Base-by-base conservation (phyloP, 2,113 vertebrate species). In the Elanus axillaris region DNA sequence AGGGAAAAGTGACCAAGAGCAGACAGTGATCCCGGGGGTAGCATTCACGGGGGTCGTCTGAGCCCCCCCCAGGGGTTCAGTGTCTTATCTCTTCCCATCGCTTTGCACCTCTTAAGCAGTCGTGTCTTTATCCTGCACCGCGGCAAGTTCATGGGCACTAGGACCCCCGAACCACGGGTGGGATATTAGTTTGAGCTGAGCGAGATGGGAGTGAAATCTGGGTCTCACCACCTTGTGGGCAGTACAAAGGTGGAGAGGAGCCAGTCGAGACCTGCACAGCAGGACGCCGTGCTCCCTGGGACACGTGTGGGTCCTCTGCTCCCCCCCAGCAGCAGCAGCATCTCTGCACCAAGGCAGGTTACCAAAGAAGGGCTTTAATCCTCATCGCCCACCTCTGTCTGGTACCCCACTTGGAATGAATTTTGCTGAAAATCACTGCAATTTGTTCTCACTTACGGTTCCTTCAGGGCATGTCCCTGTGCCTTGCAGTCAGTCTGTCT, bases 31-130 rank as follows among this genome's bases (percentile, higher is more conserved):
- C 36, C 42, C 0, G 0, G 12, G 69, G 32, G 34, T 5, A 25
- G 53, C 69, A 5, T 27, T 50, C 3, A 2, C 1, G 43, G 4
- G 7, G 31, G 11, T 50, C 19, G 0, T 18, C 40, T 2, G 13
- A 25, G 40, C 10, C 21, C 29, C 62, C 55, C 1, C 2, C 9
- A 3, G 1, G 0, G 20, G 22, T 18, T 45, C 1, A 1, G 40
- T 11, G 13, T 60, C 78, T 79, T 18, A 16, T 10, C 76, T 43
- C 40, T 48, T 47, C 40, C 42, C 26, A 7, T 11, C 16, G 1
- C 48, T 31, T 63, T 40, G 38, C 45, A 29, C 66, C 69, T 32
- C 59, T 19, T 11, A 11, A 36, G 69, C 62, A 42, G 48, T 7
- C 11, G 3, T 7, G 31, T 10, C 20, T 21, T 40, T 38, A 18